Base-by-base conservation (phyloP, 2,888 invertebrate species). In the Kuschelorhynchus macadamiae region DNA sequence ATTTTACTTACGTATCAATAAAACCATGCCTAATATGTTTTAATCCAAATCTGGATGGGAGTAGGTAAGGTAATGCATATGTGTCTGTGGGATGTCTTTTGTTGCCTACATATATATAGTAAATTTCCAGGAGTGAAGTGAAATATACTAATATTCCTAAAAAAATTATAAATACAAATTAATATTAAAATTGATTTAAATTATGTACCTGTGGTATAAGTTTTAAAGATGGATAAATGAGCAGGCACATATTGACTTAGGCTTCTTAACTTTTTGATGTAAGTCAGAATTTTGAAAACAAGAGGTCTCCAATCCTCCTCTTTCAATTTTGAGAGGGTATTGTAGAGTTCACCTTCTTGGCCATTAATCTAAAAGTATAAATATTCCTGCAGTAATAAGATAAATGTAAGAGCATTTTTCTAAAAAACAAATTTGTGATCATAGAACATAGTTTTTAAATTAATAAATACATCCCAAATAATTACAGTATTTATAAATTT, bases 111-210 rank as follows among this genome's bases (percentile, higher is more conserved):
- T 44, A 21, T 5, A 32, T 8, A 14, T 12, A 30, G 17, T 69
- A 64, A 0, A 69, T 44, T 9, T 36, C 25, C 9, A 47, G 52
- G 11, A 65, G 49, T 7, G 69, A 65, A 16, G 33, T 47, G 8
- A 69, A 56, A 44, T 25, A 55, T 4, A 63, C 64, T 12, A 42
- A 50, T 20, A 69, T 32, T 20, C 65, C 65, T 64, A 32, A 53
- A 65, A 65, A 25, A 44, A 36, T 30, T 25, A 32, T 16, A n/a
- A n/a, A n/a, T n/a, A n/a, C n/a, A 41, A 25, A 25, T 41, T 41
- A 8, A 17, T 30, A 49, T 49, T 25, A 9, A 30, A 11, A 2
- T 17, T 17, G 21, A 17, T 17, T 2, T n/a, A 25, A 25, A 7
- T 7, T 14, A 8, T 11, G 14, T 46, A 66, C 66, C 60, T 18